Conservation (phyloP, 30 jellyfish, hydroid and myxozoan genomes). For the Turritopsis rubra region DNA sequence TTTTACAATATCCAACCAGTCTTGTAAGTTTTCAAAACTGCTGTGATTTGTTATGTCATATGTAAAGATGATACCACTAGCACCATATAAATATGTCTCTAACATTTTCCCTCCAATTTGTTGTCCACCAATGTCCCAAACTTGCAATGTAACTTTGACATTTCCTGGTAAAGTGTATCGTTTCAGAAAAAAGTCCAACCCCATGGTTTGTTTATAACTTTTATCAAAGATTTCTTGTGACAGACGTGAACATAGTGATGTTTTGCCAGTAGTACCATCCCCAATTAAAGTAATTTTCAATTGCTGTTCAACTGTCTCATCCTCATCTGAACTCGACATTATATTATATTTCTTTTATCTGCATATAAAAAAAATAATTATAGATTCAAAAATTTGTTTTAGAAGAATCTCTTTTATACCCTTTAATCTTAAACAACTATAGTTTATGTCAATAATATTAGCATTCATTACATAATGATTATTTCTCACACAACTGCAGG, state of each 20-base stretch:
- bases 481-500: no score
- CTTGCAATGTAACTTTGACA: conserved; percentile 84
- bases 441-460: no score
- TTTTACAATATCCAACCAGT: conserved; percentile 80
- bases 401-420: neutral
- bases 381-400: neutral
- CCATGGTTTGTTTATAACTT: conserved; percentile 83
- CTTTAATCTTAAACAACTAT: no score
- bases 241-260: conserved; percentile 83
- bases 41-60: conserved; percentile 86
- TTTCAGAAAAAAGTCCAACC: conserved; percentile 82
- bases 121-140: conserved; percentile 99
- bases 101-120: conserved; percentile 98
- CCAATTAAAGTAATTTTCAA: conserved; percentile 83
- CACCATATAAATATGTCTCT: conserved; percentile 95
- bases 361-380: neutral
- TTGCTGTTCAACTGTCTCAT: conserved; percentile 67
- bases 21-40: conserved; percentile 81
- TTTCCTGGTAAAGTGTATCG: conserved; percentile 77
- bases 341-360: no score
- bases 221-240: conserved; percentile 92
- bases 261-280: conserved; percentile 96
- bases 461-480: no score
- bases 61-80: conserved; percentile 70
- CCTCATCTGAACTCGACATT: conserved; percentile 95